A percentile compares a stretch with the other conserved stretches of the same genome.
Conservation (phyloP, 2,797 vertebrate genomes). For the Typhlichthys eigenmanni region DNA sequence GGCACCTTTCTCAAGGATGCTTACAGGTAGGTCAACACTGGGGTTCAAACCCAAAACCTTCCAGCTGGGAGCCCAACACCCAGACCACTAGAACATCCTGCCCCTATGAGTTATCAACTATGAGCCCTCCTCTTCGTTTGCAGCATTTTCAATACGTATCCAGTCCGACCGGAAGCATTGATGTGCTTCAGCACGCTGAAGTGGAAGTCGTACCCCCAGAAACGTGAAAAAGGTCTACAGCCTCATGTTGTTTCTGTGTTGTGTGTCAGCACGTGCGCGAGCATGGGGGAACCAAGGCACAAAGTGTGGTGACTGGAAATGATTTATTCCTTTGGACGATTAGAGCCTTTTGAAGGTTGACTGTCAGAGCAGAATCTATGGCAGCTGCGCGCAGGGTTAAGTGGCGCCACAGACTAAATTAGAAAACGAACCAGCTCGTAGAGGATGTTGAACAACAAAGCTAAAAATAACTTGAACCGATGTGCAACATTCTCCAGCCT, state of each 20-base stretch:
- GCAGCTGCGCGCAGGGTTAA: constrained; percentile 11
- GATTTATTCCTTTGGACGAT: constrained; percentile 66
- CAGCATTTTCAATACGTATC: too few species aligned
- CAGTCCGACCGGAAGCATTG: too few species aligned
- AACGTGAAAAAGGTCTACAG: constrained; percentile 8
- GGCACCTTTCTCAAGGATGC: too few species aligned
- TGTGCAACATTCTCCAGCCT: constrained; percentile 30
- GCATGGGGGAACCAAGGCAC: constrained; percentile 34
- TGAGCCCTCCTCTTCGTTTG: too few species aligned
- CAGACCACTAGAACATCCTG: too few species aligned
- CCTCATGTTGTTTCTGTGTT: constrained; percentile 35
- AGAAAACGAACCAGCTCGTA: constrained; percentile 35
- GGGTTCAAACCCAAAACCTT: too few species aligned
- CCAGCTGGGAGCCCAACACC: too few species aligned
- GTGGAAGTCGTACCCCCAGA: too few species aligned
- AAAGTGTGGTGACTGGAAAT: constrained; percentile 48
- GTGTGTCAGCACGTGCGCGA: constrained; percentile 14
- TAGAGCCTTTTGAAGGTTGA: constrained; percentile 29
- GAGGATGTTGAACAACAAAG: constrained; percentile 47
- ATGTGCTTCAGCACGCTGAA: too few species aligned
- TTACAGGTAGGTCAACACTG: too few species aligned
- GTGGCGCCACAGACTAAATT: constrained; percentile 25
- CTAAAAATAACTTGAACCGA: constrained; percentile 58
- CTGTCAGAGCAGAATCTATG: constrained; percentile 41
- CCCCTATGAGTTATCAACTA: too few species aligned